These are phyloP conservation scores for Ophion ventricosus DNA, from an alignment of 2,888 invertebrate species.

Conservation along the genomic window DNA sequence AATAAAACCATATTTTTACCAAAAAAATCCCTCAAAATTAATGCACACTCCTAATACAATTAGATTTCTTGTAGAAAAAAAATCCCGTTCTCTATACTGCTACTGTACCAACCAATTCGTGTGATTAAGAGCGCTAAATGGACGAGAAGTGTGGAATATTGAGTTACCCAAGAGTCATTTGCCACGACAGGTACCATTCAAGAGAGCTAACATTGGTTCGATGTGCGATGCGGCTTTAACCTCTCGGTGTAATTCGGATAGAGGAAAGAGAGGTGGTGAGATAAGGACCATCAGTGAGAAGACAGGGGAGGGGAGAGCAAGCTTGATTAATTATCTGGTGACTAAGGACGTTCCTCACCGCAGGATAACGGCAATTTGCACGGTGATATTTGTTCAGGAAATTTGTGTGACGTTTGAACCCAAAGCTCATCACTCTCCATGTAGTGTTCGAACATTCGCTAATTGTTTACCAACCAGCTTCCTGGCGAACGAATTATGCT, in stretches of 20 bases:
- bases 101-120: too few species aligned
- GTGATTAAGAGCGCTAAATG: constrained; percentile 9
- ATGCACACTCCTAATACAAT: too few species aligned
- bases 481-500: constrained; percentile 1
- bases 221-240: constrained; percentile 46
- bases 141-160: constrained; percentile 26
- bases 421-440: constrained; percentile 42
- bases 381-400: constrained; percentile 69
- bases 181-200: constrained; percentile 51
- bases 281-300: constrained; percentile 11
- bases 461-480: constrained; percentile 38
- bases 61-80: too few species aligned
- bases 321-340: constrained; percentile 68
- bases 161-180: constrained; percentile 38
- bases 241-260: constrained; percentile 31
- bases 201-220: constrained; percentile 52
- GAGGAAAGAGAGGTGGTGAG: constrained; percentile 3
- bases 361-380: constrained; percentile 68
- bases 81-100: too few species aligned
- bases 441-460: constrained; percentile 61
- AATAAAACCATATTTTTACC: too few species aligned
- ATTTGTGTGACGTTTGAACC: constrained; percentile 61
- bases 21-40: too few species aligned
- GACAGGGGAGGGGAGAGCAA: constrained; percentile 39
- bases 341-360: constrained; percentile 55